A percentile compares a stretch with the other conserved stretches of the same genome.
These are phyloP conservation scores for Indicator maculatus DNA, from an alignment of 2,113 vertebrate genomes.

Conservation along the genomic window DNA sequence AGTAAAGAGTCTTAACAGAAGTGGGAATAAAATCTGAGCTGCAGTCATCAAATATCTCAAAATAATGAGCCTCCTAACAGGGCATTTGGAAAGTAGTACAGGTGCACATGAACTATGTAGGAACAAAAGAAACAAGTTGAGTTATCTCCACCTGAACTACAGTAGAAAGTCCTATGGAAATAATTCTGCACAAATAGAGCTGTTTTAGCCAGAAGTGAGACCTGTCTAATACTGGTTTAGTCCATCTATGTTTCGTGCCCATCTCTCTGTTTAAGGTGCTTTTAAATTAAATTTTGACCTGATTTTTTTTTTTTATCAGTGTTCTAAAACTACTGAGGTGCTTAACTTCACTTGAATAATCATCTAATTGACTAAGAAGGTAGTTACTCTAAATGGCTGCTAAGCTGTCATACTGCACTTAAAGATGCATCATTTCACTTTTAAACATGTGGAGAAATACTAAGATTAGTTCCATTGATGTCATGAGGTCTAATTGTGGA, in stretches of 20 bases:
- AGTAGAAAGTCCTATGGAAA: background rate
- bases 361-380: background rate
- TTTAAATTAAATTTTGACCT: background rate
- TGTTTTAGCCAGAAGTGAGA: background rate
- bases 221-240: background rate
- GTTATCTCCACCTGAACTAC: background rate
- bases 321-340: background rate
- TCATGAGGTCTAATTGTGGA: background rate
- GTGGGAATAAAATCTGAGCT: background rate
- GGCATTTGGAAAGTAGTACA: background rate
- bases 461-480: slow-evolving; percentile 29
- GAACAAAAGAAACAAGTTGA: background rate
- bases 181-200: background rate
- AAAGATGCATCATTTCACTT: slow-evolving; percentile 9
- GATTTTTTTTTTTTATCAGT: background rate
- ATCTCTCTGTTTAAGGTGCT: background rate
- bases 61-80: background rate
- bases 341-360: background rate
- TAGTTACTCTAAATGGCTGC: background rate
- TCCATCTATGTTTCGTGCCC: background rate
- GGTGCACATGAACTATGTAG: background rate
- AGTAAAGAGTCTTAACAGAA: background rate
- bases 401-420: background rate
- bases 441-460: background rate
- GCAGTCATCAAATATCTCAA: background rate